phyloP scores from a whole-genome alignment of 2,888 invertebrate genomes.

The Drosophila subquinaria region DNA sequence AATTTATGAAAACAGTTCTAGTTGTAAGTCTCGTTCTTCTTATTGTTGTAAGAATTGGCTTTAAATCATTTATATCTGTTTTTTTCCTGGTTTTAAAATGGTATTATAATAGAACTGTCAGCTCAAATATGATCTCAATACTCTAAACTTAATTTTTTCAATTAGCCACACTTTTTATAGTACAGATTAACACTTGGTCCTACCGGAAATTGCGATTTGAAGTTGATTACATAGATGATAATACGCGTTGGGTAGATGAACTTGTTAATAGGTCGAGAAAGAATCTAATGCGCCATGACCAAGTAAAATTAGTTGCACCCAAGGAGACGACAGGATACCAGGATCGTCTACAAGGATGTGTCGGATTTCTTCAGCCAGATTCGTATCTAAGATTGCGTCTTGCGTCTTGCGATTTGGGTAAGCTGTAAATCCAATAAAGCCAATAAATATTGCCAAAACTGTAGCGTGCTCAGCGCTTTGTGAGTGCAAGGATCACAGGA shows the following conservation, averaged over 20 bases:
- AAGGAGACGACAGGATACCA: constrained; percentile 44
- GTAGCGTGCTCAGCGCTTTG: constrained; percentile 71
- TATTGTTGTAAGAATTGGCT: neutral
- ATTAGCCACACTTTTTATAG: constrained; percentile 43
- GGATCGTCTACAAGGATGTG: constrained; percentile 6
- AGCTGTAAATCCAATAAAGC: constrained; percentile 83
- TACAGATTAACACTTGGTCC: constrained; percentile 28
- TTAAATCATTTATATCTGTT: neutral
- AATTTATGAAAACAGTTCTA: neutral
- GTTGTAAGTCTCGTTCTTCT: neutral
- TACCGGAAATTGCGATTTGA: constrained; percentile 39
- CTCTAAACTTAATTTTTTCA: neutral
- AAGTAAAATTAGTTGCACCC: constrained; percentile 65
- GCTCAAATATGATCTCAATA: neutral
- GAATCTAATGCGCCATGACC: constrained; percentile 70
- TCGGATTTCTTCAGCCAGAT: constrained; percentile 28
- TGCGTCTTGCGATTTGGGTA: constrained; percentile 53
- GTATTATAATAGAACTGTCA: neutral
- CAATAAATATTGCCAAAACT: constrained; percentile 83
- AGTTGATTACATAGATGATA: constrained; percentile 49
- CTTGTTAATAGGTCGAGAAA: constrained; percentile 45
- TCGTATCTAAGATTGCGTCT: constrained; percentile 66
- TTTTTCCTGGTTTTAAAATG: neutral
- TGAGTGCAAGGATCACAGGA: constrained; percentile 65
- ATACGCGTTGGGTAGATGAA: constrained; percentile 26